Conservation (phyloP, 2,888 invertebrate species). For the Aricia artaxerxes region DNA sequence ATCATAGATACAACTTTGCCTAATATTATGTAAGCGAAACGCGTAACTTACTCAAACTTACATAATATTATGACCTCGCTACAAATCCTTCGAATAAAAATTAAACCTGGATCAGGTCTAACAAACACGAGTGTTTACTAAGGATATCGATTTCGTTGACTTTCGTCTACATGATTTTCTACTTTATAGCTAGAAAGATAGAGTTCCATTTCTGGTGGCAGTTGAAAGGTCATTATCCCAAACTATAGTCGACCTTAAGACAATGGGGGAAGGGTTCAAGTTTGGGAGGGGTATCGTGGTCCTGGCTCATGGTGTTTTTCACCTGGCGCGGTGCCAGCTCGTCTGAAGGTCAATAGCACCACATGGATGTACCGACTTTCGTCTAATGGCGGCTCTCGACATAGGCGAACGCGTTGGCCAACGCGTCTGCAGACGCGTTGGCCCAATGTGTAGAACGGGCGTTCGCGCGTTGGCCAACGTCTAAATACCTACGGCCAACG, state of each 20-base stretch:
- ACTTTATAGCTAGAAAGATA: neutral
- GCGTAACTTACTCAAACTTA: neutral
- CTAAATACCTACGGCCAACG: too few species aligned
- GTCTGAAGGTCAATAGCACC: slow-evolving; percentile 38
- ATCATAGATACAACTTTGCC: neutral
- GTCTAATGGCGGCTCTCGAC: too few species aligned
- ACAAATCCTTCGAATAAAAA: slow-evolving; percentile 21
- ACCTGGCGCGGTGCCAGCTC: slow-evolving; percentile 39
- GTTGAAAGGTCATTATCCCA: neutral
- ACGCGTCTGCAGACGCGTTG: too few species aligned
- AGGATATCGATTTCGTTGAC: slow-evolving; percentile 22
- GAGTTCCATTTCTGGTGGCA: neutral
- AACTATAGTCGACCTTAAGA: neutral
- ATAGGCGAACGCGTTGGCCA: too few species aligned
- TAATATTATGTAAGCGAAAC: neutral
- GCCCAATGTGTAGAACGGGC: too few species aligned
- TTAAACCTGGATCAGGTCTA: slow-evolving; percentile 25
- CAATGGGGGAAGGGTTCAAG: neutral
- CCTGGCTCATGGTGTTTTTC: slow-evolving; percentile 27
- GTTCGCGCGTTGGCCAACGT: too few species aligned
- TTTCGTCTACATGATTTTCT: neutral
- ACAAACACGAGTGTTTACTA: slow-evolving; percentile 13
- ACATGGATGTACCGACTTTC: neutral
- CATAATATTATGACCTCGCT: neutral
- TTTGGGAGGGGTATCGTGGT: neutral